phyloP scores from a whole-genome alignment of 2,888 invertebrate species.

The Chalcosyrphus nemorum region DNA sequence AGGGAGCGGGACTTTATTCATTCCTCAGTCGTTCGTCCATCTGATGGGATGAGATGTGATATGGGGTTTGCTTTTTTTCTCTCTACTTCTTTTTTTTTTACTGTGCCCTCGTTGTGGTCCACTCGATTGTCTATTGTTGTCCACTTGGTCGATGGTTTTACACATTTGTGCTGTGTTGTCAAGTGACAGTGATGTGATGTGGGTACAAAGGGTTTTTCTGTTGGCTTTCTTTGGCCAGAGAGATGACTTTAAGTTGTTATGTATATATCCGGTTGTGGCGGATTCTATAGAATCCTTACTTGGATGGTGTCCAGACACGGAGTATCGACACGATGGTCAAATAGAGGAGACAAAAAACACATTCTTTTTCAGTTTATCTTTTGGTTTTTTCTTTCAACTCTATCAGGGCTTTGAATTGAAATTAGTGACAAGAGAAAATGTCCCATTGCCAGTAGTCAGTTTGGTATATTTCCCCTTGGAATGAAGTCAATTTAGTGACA shows the following conservation, averaged over 20 bases:
- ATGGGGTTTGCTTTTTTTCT: too few species aligned
- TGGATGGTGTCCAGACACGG: conserved; percentile 7
- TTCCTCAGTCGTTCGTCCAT: neutral
- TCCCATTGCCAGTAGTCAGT: neutral
- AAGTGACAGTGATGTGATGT: conserved; percentile 57
- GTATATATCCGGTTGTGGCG: conserved; percentile 7
- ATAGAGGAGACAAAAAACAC: neutral
- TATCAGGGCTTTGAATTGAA: conserved; percentile 1
- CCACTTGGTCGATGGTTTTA: conserved; percentile 41
- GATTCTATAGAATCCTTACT: neutral
- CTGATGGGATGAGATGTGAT: neutral
- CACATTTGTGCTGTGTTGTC: conserved; percentile 51
- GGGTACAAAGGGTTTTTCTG: conserved; percentile 48
- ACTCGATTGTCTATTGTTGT: conserved; percentile 50
- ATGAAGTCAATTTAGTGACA: neutral
- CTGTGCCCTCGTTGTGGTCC: conserved; percentile 35
- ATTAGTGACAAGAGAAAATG: conserved; percentile 1
- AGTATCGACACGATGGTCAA: conserved; percentile 5
- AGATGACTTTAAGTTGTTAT: conserved; percentile 13
- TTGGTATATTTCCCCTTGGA: neutral
- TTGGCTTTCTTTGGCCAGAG: conserved; percentile 11
- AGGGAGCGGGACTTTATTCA: neutral
- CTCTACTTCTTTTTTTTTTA: too few species aligned
- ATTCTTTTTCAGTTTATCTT: neutral
- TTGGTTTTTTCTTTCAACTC: neutral